Evolutionary conservation across 2,888 invertebrate species (phyloP), one percentile per base, ranked within the genome.

Genomic region (Cryptocephalus moraei): DNA sequence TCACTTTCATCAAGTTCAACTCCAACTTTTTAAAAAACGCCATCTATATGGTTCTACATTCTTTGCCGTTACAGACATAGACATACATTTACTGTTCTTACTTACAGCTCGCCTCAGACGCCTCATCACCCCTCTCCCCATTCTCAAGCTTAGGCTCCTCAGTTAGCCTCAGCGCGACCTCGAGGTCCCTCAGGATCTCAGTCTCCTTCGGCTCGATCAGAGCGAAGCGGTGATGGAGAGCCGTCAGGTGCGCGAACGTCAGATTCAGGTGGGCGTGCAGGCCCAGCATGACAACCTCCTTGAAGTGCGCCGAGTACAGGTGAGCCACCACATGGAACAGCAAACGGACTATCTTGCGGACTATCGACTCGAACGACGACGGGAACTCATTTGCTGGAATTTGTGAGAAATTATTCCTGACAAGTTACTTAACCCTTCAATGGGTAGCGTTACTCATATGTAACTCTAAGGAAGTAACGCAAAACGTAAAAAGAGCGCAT

Each of bases 321-420:
- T 97, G 96, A 73, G 94, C 94, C 79, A 96, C 82, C 73, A 96
- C 94, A 77, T 95, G 95, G 81, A 93, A 94, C 78, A 94, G 82
- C 75, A 94, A 83, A 72, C 93, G 87, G 75, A 91, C 82, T 73
- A 96, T 93, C 78, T 94, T 94, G 74, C 93, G 88, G 70, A 94
- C 92, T 74, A 91, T 89, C 68, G 85, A 82, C 77, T 92, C 93
- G 76, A 96, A 95, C 69, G 86, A 85, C 68, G 84, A 81, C 55
- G 96, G 95, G 78, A 97, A 97, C 78, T 89, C 86, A 75, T 91
- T 88, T 66, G 88, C 91, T 90, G 74, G 46, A 75, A 56, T 22
- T 6, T 6, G 22, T 22, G 22, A 22, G 6, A 22, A 22, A 22
- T 22, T 22, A 2, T 22, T 22, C 22, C 22, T 22, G 6, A 22